Evolutionary conservation across 1,140 invertebrate species (phyloP), one percentile per base, ranked within the genome.

Genomic region (Eupristina koningsbergeri): DNA sequence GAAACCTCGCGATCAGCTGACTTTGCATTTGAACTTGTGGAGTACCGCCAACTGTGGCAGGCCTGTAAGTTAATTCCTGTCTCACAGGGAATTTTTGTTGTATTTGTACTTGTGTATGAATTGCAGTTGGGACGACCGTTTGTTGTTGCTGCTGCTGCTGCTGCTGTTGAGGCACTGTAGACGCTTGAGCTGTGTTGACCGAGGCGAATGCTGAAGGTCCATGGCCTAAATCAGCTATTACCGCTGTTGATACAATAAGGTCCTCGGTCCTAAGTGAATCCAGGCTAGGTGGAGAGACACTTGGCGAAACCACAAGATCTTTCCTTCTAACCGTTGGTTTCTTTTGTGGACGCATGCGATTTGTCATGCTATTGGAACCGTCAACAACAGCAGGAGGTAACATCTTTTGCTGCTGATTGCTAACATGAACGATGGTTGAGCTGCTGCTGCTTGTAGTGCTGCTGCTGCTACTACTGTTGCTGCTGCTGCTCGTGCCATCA

Each of bases 401-500:
- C 87, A 93, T 93, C 86, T 94, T 94, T 39, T 88, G 92, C 84
- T 85, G 84, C 36, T 73, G 82, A 2, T 31, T 34, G 39, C 47
- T 74, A n/a, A 80, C 87, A 13, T 91, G 85, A 50, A 89, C 87
- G 64, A 90, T 88, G 83, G 90, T 92, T 71, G 58, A 64, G 41
- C 93, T 86, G 7, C 36, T 26, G 36, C 34, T 39, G 93, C 93
- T 47, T 36, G 93, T 86, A 0, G 19, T 26, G 36, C 34, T 39
- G 93, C 93, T 47, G 93, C 87, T 9, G 3, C 50, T 8, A 41
- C 41, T 45, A 11, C 11, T 45, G 41, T 93, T 86, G 11, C 36
- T 26, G 36, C 53, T 75, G 6, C 71, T 19, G 47, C 39, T 74
- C 26, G 93, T 91, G 75, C 95, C 95, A 88, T 98, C 97, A 89